Evolutionary conservation across 2,113 vertebrate genomes (phyloP).

Genomic region (Empidonax alnorum): DNA sequence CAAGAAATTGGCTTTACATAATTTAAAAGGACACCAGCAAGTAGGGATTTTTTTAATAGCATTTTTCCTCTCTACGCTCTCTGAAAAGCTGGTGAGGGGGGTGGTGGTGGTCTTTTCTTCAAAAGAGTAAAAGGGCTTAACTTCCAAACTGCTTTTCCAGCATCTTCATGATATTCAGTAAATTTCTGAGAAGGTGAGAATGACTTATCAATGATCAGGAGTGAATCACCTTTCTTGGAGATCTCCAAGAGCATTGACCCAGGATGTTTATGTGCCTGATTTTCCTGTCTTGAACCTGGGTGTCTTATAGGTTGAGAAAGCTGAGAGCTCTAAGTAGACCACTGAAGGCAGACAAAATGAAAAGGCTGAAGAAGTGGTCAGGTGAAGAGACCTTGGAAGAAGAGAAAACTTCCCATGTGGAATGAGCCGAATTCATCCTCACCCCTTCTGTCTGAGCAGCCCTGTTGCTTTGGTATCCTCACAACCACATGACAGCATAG

Average conservation of each 20-base stretch:
- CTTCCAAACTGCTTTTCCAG: background rate
- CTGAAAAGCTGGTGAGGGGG: background rate
- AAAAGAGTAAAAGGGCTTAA: background rate
- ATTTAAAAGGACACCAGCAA: constrained; percentile 69
- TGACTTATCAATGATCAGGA: background rate
- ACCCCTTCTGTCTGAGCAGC: background rate
- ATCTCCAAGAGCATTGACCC: accelerated
- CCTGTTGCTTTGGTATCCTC: background rate
- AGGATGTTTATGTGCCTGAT: accelerated
- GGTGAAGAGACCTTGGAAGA: background rate
- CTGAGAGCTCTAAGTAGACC: background rate
- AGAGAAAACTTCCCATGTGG: background rate
- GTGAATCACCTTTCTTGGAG: background rate
- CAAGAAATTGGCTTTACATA: constrained; percentile 71
- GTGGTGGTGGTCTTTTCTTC: background rate
- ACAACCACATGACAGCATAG: accelerated
- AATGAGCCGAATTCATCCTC: background rate
- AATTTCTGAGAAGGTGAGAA: background rate
- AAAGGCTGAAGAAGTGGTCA: background rate
- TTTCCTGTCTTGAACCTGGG: background rate
- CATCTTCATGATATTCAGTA: background rate
- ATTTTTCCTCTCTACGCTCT: background rate
- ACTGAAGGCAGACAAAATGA: background rate
- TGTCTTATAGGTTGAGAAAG: background rate
- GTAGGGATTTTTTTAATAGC: constrained; percentile 16